Evolutionary conservation across 2,888 invertebrate genomes (phyloP), one percentile per base, ranked within the genome.

Genomic region (Dolichomitus sp.): DNA sequence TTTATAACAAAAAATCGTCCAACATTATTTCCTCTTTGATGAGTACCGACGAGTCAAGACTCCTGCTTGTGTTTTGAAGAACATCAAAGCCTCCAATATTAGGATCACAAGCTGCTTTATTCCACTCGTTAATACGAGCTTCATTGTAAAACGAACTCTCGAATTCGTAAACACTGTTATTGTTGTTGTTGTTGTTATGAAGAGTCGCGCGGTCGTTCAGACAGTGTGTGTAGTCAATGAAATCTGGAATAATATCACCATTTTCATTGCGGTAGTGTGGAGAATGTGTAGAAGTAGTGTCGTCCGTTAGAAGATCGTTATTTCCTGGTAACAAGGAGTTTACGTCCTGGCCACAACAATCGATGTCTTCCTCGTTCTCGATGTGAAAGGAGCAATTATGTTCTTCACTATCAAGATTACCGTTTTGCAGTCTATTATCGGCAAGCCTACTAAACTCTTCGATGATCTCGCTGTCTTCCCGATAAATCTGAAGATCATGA

Each of bases 21-120:
- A 83, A 57, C 63, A 76, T 82, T 11, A 84, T 50, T 80, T 84
- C 85, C 68, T 85, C 81, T 54, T 84, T 85, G 48, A 85, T 84
- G n/a, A 83, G 30, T 30, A 80, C 61, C 70, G 59, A 63, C 7
- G 74, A 42, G 9, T 69, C 23, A 2, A 42, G 40, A 9, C 27
- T 27, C 9, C 2, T 37, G 19, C 52, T 72, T 3, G 27, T 5
- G 17, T 30, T 19, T 6, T 27, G 23, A 4, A 6, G 61, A 81
- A 52, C 52, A 70, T 78, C 74, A 42, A 50, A 33, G 23, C 11
- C 42, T 2, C 45, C 30, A 0, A 27, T 0, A 5, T 42, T 50
- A 2, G 52, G 19, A 9, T 48, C 27, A 6, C 14, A 19, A 4
- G 30, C 19, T 2, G 68, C 30, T 5, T 50, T 14, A 11, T 54